Evolutionary conservation across 2,797 vertebrate species (phyloP).

Genomic region (Argyrosomus regius): DNA sequence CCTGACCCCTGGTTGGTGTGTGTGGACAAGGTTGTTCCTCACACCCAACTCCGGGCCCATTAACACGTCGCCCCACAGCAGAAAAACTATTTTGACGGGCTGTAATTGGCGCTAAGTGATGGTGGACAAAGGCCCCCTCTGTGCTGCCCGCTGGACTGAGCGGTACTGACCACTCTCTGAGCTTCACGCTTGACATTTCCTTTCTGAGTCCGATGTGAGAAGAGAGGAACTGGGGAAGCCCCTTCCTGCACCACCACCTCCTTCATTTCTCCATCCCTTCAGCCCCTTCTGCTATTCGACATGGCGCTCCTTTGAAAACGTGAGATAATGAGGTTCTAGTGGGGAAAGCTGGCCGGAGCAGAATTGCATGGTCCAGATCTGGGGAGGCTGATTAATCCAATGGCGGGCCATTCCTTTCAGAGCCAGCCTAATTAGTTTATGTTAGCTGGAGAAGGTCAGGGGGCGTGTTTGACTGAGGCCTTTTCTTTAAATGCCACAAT

Average conservation of each 20-base stretch:
- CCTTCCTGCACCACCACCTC: slow-evolving; percentile 78
- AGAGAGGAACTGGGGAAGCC: slow-evolving; percentile 79
- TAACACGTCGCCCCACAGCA: slow-evolving; percentile 93
- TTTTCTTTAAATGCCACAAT: slow-evolving; percentile 94
- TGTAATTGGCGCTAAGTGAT: slow-evolving; percentile 97
- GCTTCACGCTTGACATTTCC: slow-evolving; percentile 86
- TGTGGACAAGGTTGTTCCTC: slow-evolving; percentile 92
- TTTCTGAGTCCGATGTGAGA: slow-evolving; percentile 80
- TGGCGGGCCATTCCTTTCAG: slow-evolving; percentile 86
- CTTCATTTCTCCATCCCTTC: slow-evolving; percentile 72
- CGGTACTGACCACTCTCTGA: slow-evolving; percentile 81
- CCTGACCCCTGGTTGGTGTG: slow-evolving; percentile 92
- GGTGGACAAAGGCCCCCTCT: slow-evolving; percentile 91
- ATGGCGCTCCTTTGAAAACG: slow-evolving; percentile 80
- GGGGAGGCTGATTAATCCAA: slow-evolving; percentile 86
- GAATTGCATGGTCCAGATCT: slow-evolving; percentile 83
- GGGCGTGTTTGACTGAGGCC: slow-evolving; percentile 89
- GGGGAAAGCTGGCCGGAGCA: slow-evolving; percentile 76
- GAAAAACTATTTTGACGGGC: slow-evolving; percentile 96
- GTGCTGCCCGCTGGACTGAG: slow-evolving; percentile 82
- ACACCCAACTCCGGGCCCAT: slow-evolving; percentile 94
- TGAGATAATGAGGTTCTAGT: slow-evolving; percentile 89
- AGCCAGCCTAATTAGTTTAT: slow-evolving; percentile 96
- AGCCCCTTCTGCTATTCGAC: slow-evolving; percentile 67
- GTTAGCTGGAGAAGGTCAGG: slow-evolving; percentile 96